These are phyloP conservation scores for Macrosoma leucophasiata DNA, from an alignment of 2,888 invertebrate species.

Conservation along the genomic window DNA sequence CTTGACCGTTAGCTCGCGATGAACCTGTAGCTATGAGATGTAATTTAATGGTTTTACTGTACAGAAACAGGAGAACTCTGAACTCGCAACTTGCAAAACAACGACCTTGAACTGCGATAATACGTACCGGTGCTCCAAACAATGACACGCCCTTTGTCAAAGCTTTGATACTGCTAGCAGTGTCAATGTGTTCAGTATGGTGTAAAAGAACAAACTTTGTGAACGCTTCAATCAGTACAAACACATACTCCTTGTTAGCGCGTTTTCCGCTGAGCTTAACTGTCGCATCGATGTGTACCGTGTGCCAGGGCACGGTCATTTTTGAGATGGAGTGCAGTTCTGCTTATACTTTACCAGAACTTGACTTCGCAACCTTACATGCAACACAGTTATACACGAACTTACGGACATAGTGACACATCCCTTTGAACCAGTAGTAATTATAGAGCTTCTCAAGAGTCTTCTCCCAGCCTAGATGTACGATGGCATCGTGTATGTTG, in stretches of 20 bases:
- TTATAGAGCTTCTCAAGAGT: conserved; percentile 26
- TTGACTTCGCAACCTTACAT: conserved; percentile 30
- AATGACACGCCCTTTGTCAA: conserved; percentile 6
- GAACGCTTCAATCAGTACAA: conserved; percentile 30
- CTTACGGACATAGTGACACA: conserved; percentile 29
- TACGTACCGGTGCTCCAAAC: conserved; percentile 20
- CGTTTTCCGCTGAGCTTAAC: conserved; percentile 31
- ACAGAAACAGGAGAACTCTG: conserved; percentile 14
- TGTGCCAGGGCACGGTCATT: conserved; percentile 28
- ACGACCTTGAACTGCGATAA: conserved; percentile 17
- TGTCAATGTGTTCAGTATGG: conserved; percentile 24
- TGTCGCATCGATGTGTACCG: conserved; percentile 31
- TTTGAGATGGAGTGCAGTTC: conserved; percentile 34
- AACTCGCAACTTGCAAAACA: conserved; percentile 14
- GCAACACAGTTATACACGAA: conserved; percentile 34
- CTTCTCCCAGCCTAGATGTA: conserved; percentile 29
- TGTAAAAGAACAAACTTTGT: conserved; percentile 26
- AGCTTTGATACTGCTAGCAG: conserved; percentile 16
- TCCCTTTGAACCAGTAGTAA: conserved; percentile 30
- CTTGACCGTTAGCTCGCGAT: conserved; percentile 31
- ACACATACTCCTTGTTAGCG: conserved; percentile 28
- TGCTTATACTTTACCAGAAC: conserved; percentile 29
- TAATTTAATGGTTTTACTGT: conserved; percentile 14
- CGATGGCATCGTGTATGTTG: conserved; percentile 21
- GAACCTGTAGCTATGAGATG: conserved; percentile 23